A percentile compares a stretch with the other conserved stretches of the same genome.
Evolutionary conservation across 1,140 invertebrate genomes (phyloP).

Genomic region (Physella acuta): DNA sequence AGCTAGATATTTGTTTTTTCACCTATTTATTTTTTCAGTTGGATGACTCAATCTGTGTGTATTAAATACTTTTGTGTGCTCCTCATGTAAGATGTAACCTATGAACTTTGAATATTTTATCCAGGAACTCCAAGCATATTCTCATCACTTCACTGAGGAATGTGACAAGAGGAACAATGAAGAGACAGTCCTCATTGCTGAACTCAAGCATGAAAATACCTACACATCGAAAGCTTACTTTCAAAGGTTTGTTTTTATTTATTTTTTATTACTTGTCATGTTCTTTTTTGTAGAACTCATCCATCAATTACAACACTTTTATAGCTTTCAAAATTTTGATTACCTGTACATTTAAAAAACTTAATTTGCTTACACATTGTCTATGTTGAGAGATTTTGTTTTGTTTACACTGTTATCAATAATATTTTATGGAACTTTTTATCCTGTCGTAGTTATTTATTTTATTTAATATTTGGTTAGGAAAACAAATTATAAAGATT

Average conservation of each 20-base stretch:
- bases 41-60: background rate
- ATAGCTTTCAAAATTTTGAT: no score
- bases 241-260: slow-evolving; percentile 38
- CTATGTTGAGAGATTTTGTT: background rate
- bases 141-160: slow-evolving; percentile 36
- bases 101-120: no score
- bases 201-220: slow-evolving; percentile 25
- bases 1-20: no score
- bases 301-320: no score
- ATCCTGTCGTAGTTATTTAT: background rate
- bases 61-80: background rate
- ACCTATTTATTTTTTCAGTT: no score
- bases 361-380: background rate
- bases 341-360: background rate
- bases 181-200: slow-evolving; percentile 38
- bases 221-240: slow-evolving; percentile 54
- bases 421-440: background rate
- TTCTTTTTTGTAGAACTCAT: no score
- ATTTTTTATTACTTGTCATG: background rate
- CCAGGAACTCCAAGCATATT: slow-evolving; percentile 49
- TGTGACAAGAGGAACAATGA: slow-evolving; percentile 28
- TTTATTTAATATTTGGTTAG: background rate
- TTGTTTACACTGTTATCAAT: background rate
- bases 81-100: no score
- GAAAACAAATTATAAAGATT: background rate